Evolutionary conservation across 2,797 vertebrate species (phyloP).

Genomic region (Loriculus beryllinus): DNA sequence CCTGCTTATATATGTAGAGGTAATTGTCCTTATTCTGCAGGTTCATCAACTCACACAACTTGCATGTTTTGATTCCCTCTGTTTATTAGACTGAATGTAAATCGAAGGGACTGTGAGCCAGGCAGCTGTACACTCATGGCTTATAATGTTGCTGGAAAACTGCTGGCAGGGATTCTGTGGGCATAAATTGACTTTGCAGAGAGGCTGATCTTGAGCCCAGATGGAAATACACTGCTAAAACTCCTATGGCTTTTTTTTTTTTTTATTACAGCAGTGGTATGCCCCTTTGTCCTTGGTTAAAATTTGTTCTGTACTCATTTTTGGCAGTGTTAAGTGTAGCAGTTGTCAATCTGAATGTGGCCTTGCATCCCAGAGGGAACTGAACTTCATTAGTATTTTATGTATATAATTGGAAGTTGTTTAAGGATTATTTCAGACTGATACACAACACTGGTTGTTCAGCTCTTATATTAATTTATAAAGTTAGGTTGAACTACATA

Average conservation of each 20-base stretch:
- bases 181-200: conserved; percentile 26
- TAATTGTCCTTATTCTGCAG: not conserved
- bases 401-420: not conserved
- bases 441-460: not conserved
- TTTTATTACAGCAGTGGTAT: not conserved
- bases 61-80: not conserved
- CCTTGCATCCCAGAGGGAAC: not conserved
- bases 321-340: conserved; percentile 19
- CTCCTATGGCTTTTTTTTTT: not conserved
- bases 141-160: not conserved
- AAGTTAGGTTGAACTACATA: not conserved
- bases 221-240: conserved; percentile 7
- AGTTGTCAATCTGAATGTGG: conserved; percentile 12
- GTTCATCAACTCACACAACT: not conserved
- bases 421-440: not conserved
- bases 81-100: not conserved
- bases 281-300: conserved; percentile 44
- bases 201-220: not conserved
- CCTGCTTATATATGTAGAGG: not conserved
- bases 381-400: conserved; percentile 4
- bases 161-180: not conserved
- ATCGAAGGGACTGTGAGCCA: not conserved
- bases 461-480: not conserved
- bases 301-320: conserved; percentile 31
- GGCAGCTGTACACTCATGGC: not conserved